Evolutionary conservation across 2,888 invertebrate species (phyloP), one percentile per base, ranked within the genome.

Genomic region (Abrostola triplasia): DNA sequence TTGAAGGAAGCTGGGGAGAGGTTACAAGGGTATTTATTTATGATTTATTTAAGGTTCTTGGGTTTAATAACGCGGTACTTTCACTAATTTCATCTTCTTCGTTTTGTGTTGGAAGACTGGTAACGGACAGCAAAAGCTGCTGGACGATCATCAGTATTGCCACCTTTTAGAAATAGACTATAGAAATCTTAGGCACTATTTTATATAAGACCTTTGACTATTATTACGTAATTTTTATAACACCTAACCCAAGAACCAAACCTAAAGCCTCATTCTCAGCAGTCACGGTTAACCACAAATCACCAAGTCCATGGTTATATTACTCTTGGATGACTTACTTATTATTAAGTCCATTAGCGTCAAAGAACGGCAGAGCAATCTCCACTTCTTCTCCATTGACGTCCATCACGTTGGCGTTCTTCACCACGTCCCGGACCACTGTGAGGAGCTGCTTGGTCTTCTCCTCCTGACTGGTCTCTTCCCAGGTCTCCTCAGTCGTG

Each of bases 361-460:
- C 95, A 61, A 91, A 94, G 80, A 95, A 95, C 0, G 96, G 96
- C 55, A 96, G 72, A 12, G 84, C 83, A 5, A 96, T 86, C 52
- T 92, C 91, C 5, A 95, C 89, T 12, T 94, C 92, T 0, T 83
- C 68, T 0, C 86, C 89, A 13, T 85, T 88, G 0, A 91, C 85
- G 47, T 95, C 93, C 0, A 84, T 81, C 0, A 95, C 75, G n/a
- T 83, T 85, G 0, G 95, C 93, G 69, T 95, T 95, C 52, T 87
- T 87, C 7, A 95, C 88, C 9, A 90, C 89, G 24, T 86, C 90
- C 41, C 92, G 84, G 8, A 95, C 88, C 2, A 89, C 77, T 0
- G 88, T 84, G 50, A 95, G 84, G 44, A 95, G 75, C n/a, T 82
- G 84, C 76, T 95, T 94, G 12, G 89, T 83, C 50, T 84, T 86